Conservation (phyloP, 2,797 vertebrate genomes). For the Tokudaia tokunoshimensis region DNA sequence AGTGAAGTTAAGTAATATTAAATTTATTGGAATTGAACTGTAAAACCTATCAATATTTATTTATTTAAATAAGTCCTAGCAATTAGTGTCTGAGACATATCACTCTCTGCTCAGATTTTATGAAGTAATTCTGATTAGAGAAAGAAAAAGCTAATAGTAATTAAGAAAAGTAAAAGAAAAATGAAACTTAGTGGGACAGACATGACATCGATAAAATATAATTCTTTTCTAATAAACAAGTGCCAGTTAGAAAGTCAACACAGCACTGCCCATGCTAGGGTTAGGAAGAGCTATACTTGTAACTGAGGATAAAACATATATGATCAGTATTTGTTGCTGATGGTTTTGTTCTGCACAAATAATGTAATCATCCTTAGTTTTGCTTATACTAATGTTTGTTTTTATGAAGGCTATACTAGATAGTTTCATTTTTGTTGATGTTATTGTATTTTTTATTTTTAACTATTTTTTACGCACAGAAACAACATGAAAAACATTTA, state of each 20-base stretch:
- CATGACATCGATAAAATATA: background rate
- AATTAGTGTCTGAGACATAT: background rate
- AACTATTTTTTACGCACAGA: constrained; percentile 68
- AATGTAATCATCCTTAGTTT: background rate
- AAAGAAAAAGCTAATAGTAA: background rate
- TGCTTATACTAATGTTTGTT: background rate
- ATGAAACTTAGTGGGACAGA: background rate
- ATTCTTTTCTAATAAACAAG: background rate
- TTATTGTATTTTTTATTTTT: background rate
- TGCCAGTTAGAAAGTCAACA: no score
- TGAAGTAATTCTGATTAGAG: background rate
- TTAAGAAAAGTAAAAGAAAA: background rate
- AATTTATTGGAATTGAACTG: background rate
- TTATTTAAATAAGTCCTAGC: background rate
- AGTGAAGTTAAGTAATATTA: background rate
- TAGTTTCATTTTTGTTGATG: background rate
- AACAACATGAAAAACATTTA: constrained; percentile 61
- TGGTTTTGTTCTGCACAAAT: background rate
- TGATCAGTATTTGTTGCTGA: background rate
- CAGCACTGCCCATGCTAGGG: background rate
- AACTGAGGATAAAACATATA: background rate
- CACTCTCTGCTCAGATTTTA: background rate
- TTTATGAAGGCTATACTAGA: background rate
- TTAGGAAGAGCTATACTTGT: background rate
- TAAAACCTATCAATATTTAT: background rate